Evolutionary conservation across 2,888 invertebrate species (phyloP), one percentile per base, ranked within the genome.

Genomic region (Aricia artaxerxes): DNA sequence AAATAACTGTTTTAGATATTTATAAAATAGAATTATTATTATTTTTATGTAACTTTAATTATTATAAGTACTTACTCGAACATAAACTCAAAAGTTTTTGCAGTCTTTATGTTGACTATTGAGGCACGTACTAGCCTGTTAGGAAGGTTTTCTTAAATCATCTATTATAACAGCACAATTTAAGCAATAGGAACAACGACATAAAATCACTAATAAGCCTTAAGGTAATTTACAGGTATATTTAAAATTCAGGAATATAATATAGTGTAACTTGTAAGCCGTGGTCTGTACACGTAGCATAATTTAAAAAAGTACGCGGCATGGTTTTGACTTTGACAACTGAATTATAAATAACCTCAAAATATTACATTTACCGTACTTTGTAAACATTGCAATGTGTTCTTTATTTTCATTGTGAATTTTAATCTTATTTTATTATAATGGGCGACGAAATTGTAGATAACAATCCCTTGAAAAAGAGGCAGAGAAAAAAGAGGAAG

Each of bases 401-500:
- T 69, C 2, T 38, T 38, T 64, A 35, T 13, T 44, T 11, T 40
- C n/a, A 60, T 60, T 31, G 7, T n/a, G 24, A 61, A 40, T 38
- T 40, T 61, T 31, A 40, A 24, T 31, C 24, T n/a, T 53, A 35
- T 75, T 78, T 77, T 79, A 79, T 61, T 80, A 85, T 85, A 86
- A 92, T 93, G 91, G 88, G 87, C 82, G 91, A 90, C 83, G 87
- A 86, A 83, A 82, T 80, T 11, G 82, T 79, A 31, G 86, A 87
- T 78, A 87, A 82, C 72, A 83, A 88, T 82, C 86, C 86, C 24
- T 84, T 87, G 16, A 92, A 92, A 78, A 89, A 91, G 78, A 95
- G 95, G 81, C 92, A 94, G 75, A 93, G 95, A 38, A 96, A 96
- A 85, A 95, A 96, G 85, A 96, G 96, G 83, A 96, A 96, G 86